phyloP scores from a whole-genome alignment of 2,888 invertebrate species.

The Ophraella communa region DNA sequence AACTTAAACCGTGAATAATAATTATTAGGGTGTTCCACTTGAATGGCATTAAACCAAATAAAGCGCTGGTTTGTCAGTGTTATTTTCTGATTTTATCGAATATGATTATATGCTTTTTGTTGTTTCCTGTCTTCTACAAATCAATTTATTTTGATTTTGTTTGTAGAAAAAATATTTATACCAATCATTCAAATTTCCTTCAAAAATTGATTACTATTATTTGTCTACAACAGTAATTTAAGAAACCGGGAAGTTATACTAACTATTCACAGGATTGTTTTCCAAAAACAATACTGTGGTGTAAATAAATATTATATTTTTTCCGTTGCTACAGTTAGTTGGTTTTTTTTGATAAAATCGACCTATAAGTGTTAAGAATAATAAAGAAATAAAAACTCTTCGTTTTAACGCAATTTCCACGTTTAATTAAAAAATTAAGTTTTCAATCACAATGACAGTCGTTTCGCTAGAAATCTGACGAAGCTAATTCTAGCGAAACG shows the following conservation, averaged over 20 bases:
- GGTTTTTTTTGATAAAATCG: no score
- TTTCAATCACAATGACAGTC: no score
- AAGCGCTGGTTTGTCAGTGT: constrained; percentile 10
- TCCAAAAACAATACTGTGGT: no score
- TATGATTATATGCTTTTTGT: constrained; percentile 30
- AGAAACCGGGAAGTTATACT: not conserved
- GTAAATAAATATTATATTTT: no score
- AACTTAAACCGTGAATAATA: constrained; percentile 22
- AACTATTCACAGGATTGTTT: no score
- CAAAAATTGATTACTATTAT: not conserved
- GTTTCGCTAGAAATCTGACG: no score
- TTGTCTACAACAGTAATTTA: not conserved
- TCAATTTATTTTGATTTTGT: constrained; percentile 25
- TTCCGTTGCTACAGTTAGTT: no score
- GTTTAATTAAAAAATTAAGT: no score
- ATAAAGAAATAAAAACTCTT: no score
- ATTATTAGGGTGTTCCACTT: constrained; percentile 25
- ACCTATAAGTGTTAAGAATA: no score
- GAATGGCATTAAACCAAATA: constrained; percentile 21
- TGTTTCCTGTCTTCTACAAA: constrained; percentile 11
- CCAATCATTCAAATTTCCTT: not conserved
- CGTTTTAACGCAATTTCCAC: no score
- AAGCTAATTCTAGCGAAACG: no score
- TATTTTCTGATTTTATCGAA: constrained; percentile 33
- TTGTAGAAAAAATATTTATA: constrained; percentile 14